phyloP scores from a whole-genome alignment of 1,140 invertebrate genomes.

The Drosophila busckii region DNA sequence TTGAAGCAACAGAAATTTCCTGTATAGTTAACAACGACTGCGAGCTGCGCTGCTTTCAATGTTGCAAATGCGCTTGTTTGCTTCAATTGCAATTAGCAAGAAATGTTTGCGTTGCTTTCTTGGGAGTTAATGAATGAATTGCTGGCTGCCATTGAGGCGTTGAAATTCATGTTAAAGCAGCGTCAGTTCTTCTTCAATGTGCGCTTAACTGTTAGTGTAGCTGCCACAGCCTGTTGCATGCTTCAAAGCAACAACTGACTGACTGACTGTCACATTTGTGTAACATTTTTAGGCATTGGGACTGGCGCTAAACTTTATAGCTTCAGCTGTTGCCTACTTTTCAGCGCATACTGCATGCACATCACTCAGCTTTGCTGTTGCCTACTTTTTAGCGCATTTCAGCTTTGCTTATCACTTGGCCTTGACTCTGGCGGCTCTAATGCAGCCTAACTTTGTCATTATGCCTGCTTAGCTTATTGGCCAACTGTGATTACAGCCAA shows the following conservation, averaged over 20 bases:
- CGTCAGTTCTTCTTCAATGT: no score
- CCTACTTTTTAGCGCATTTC: conserved; percentile 5
- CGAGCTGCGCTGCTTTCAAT: conserved; percentile 17
- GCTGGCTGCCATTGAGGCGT: background rate
- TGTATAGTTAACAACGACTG: background rate
- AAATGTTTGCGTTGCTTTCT: no score
- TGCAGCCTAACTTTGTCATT: conserved; percentile 25
- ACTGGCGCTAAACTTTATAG: no score
- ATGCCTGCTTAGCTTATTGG: conserved; percentile 10
- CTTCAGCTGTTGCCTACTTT: background rate
- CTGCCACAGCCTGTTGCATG: conserved; percentile 65
- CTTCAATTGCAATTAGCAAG: no score
- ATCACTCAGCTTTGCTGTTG: no score
- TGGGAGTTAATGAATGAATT: no score
- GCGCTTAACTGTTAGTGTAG: no score
- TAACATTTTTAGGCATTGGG: no score
- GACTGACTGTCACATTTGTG: conserved; percentile 31
- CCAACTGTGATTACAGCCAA: no score
- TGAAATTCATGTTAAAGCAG: background rate
- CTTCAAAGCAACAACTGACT: conserved; percentile 20
- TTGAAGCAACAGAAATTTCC: conserved; percentile 31
- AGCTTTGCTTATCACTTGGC: conserved; percentile 13
- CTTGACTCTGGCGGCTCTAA: conserved; percentile 10
- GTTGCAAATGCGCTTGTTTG: no score
- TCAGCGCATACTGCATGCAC: no score